These are phyloP conservation scores for Cylloceria caligata DNA, from an alignment of 2,888 invertebrate genomes.

Conservation along the genomic window DNA sequence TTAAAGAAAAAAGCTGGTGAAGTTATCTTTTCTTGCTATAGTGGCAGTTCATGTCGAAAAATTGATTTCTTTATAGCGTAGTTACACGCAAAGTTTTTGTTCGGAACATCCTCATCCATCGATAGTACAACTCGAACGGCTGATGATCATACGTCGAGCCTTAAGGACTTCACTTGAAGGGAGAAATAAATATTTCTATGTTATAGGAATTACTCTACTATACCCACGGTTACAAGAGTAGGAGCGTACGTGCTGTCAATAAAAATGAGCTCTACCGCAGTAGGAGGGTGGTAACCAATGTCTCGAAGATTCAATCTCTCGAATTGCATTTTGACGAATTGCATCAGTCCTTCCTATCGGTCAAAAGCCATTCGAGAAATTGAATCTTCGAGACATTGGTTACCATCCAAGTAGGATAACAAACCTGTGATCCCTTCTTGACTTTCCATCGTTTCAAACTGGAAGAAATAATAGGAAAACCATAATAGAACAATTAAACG, in stretches of 20 bases:
- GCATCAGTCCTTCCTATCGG: no score
- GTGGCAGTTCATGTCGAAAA: neutral
- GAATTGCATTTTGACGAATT: no score
- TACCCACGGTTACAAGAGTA: neutral
- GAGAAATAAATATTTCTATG: neutral
- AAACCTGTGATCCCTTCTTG: neutral
- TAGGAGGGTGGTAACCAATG: no score
- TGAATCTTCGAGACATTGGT: no score
- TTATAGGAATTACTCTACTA: neutral
- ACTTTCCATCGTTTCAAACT: neutral
- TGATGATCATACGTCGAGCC: constrained; percentile 10
- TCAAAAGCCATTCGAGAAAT: no score
- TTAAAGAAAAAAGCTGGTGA: neutral
- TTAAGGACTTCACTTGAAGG: neutral
- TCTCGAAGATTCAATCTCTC: no score
- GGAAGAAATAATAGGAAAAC: no score
- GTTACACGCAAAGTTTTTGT: neutral
- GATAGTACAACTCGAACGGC: neutral
- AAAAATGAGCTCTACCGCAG: neutral
- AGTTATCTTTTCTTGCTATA: neutral
- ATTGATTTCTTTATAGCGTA: neutral
- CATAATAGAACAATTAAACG: no score
- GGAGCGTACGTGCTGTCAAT: neutral
- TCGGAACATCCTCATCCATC: neutral
- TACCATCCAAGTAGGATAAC: neutral